Conservation (phyloP, 64 coral and sea anemone genomes). For the Porites australiensis region DNA sequence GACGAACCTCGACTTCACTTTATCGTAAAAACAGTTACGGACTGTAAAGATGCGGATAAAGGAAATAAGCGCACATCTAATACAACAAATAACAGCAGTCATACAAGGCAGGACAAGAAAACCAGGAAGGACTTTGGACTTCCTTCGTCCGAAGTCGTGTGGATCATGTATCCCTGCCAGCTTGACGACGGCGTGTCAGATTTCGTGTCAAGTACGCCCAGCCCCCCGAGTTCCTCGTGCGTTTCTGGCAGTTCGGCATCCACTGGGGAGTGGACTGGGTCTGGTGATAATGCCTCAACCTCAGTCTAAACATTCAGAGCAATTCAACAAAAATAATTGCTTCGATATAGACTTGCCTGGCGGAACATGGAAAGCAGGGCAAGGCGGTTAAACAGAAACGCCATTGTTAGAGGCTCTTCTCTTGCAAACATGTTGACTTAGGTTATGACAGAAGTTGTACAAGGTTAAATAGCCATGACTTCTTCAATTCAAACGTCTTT, state of each 20-base stretch:
- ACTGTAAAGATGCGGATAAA: not conserved
- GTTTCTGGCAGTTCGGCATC: conserved; percentile 68
- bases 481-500: too few relatives aligned
- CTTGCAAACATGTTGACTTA: too few relatives aligned
- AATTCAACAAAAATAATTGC: too few relatives aligned
- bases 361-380: not conserved
- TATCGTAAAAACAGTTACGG: conserved; percentile 74
- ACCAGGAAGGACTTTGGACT: conserved; percentile 6
- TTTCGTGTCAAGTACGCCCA: conserved; percentile 56
- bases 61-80: not conserved
- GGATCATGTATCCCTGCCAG: conserved; percentile 26
- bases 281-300: conserved; percentile 23
- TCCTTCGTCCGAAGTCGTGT: conserved; percentile 5
- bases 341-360: not conserved
- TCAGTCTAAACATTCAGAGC: not conserved
- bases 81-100: not conserved
- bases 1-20: conserved; percentile 86
- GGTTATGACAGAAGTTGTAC: too few relatives aligned
- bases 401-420: too few relatives aligned
- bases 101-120: conserved; percentile 8
- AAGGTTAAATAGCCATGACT: too few relatives aligned
- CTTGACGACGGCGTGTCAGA: conserved; percentile 16
- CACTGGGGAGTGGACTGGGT: conserved; percentile 40
- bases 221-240: conserved; percentile 70
- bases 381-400: too few relatives aligned